These are phyloP conservation scores for Phaenicophaeus curvirostris DNA, from an alignment of 2,797 vertebrate species.

Conservation along the genomic window DNA sequence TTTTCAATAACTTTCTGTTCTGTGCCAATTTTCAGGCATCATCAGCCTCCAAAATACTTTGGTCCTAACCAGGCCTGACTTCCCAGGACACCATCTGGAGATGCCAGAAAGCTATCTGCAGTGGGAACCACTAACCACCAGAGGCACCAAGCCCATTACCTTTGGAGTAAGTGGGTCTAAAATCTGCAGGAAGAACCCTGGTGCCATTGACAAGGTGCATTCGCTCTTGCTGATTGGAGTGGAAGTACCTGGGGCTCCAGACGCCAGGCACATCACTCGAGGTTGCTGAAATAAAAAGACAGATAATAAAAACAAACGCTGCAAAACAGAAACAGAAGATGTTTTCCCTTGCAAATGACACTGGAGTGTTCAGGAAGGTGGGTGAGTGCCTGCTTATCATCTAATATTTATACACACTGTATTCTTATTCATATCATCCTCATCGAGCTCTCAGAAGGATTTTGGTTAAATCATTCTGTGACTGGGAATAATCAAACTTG, in stretches of 20 bases:
- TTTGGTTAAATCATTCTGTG: neutral
- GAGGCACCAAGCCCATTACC: neutral
- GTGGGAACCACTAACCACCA: neutral
- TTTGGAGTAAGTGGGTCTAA: neutral
- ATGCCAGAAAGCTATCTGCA: neutral
- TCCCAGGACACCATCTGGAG: neutral
- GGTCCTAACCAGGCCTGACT: neutral
- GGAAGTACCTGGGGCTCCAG: neutral
- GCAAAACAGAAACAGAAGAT: neutral
- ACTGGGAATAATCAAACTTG: neutral
- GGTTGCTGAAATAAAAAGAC: neutral
- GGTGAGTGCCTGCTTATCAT: neutral
- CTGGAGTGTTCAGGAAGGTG: neutral
- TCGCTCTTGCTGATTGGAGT: neutral
- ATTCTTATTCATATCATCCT: neutral
- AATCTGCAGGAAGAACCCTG: neutral
- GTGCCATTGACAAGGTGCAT: neutral
- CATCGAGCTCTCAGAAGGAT: neutral
- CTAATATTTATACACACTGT: neutral
- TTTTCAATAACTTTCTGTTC: neutral
- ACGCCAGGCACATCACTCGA: accelerated
- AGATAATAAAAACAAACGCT: neutral
- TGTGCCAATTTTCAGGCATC: neutral
- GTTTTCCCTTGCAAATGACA: neutral
- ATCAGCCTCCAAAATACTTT: neutral